A percentile compares a stretch with the other conserved stretches of the same genome.
Evolutionary conservation across 2,797 vertebrate species (phyloP).

Genomic region (Sternotherus odoratus): DNA sequence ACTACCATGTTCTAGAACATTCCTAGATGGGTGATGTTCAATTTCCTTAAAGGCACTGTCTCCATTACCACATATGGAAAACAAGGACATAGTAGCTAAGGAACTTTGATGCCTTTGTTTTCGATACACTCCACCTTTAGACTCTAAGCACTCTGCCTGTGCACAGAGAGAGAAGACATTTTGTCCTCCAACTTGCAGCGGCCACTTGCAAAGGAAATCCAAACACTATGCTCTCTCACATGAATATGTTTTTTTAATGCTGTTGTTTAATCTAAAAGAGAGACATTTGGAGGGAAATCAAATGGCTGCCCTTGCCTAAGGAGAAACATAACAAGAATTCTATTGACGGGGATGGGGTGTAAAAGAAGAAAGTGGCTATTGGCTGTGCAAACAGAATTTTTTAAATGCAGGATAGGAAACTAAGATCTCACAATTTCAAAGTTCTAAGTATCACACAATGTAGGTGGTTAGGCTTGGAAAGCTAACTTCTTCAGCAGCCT

Average conservation of each 20-base stretch:
- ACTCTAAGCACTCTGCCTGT: background rate
- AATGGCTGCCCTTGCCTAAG: background rate
- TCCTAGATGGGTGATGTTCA: background rate
- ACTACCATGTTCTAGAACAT: background rate
- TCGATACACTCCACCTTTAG: background rate
- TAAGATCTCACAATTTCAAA: background rate
- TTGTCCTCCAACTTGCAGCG: background rate
- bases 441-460: background rate
- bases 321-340: background rate
- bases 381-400: background rate
- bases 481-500: background rate
- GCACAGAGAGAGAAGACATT: background rate
- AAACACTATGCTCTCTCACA: background rate
- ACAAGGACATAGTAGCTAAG: background rate
- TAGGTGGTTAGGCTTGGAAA: rapidly evolving
- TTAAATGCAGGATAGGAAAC: background rate
- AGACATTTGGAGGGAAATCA: background rate
- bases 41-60: background rate
- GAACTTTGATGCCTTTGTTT: background rate
- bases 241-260: background rate
- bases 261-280: background rate
- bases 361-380: background rate
- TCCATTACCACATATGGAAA: background rate
- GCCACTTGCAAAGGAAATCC: background rate
- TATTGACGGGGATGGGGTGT: background rate